phyloP scores from a whole-genome alignment of 2,113 vertebrate genomes.

The Hirundichthys speculiger region DNA sequence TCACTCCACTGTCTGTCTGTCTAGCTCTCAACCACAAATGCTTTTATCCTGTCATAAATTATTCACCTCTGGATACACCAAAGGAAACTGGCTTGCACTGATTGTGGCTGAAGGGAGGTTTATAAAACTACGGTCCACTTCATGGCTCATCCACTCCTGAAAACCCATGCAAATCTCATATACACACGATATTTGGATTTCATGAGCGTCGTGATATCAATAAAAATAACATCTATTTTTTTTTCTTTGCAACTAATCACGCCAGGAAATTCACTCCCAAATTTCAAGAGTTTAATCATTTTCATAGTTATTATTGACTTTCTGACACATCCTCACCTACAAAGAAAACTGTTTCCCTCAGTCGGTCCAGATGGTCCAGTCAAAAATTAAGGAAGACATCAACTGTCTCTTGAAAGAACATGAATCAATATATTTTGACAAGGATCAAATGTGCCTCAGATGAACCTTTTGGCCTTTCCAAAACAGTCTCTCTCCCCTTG shows the following conservation, averaged over 20 bases:
- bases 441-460: slow-evolving; percentile 77
- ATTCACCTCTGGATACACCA: slow-evolving; percentile 84
- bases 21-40: slow-evolving; percentile 76
- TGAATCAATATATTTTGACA: slow-evolving; percentile 82
- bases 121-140: slow-evolving; percentile 51
- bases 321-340: slow-evolving; percentile 23
- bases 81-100: slow-evolving; percentile 80
- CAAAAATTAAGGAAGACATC: slow-evolving; percentile 77
- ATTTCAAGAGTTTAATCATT: not conserved
- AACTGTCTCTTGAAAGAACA: slow-evolving; percentile 71
- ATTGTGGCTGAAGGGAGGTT: slow-evolving; percentile 80
- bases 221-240: not conserved
- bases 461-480: slow-evolving; percentile 72
- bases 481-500: slow-evolving; percentile 63
- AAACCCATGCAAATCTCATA: slow-evolving; percentile 25
- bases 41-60: slow-evolving; percentile 85
- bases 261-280: not conserved
- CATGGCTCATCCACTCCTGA: slow-evolving; percentile 23
- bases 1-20: slow-evolving; percentile 71
- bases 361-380: slow-evolving; percentile 58
- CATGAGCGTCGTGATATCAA: not conserved
- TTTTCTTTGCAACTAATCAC: not conserved
- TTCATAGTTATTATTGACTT: slow-evolving; percentile 25
- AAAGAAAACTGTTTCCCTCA: slow-evolving; percentile 49
- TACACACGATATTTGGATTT: not conserved